phyloP scores from a whole-genome alignment of 2,797 vertebrate genomes.

The Spheniscus humboldti region DNA sequence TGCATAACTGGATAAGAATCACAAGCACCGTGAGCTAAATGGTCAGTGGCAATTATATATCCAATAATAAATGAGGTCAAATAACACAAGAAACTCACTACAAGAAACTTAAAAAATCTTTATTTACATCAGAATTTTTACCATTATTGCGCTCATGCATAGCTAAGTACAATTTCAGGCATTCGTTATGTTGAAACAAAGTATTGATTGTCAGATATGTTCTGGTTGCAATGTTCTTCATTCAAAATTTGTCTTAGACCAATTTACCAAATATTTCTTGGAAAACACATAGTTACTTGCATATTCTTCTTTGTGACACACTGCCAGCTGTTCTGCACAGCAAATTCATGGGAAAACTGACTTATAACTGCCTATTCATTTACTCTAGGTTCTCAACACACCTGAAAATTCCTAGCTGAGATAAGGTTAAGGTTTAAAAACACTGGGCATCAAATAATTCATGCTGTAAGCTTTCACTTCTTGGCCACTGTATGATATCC shows the following conservation, averaged over 20 bases:
- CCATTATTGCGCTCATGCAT: neutral
- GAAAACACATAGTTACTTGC: neutral
- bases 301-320: neutral
- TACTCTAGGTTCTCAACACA: neutral
- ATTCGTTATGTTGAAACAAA: neutral
- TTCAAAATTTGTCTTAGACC: neutral
- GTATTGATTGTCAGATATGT: neutral
- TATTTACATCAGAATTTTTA: neutral
- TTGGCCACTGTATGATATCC: neutral
- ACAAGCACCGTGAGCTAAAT: slow-evolving; percentile 14
- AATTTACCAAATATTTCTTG: neutral
- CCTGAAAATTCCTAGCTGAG: neutral
- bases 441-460: neutral
- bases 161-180: neutral
- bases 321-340: neutral
- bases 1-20: neutral
- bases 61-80: slow-evolving; percentile 36
- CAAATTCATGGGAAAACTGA: neutral
- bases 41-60: neutral
- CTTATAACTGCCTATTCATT: neutral
- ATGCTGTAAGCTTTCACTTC: neutral
- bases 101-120: neutral
- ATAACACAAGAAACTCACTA: slow-evolving; percentile 1
- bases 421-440: neutral
- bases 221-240: neutral